Base-by-base conservation (phyloP, 2,797 vertebrate genomes). In the Acipenser ruthenus region DNA sequence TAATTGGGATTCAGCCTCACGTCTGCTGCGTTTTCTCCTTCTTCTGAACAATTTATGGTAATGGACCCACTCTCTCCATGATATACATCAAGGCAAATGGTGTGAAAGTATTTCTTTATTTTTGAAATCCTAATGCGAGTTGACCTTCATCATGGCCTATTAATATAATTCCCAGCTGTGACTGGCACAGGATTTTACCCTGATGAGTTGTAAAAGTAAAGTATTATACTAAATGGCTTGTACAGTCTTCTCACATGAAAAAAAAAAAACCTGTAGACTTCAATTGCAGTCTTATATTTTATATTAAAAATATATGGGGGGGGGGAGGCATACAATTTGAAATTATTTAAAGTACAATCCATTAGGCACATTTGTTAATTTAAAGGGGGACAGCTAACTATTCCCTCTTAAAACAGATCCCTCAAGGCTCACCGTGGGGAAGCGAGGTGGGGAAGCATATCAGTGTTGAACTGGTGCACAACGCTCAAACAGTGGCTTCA, bases 1-100 rank as follows among this genome's bases (percentile, higher is more conserved):
- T 81, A 75, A 79, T 77, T 75, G 74, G 78, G 80, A 82, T 83
- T 78, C 75, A 76, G n/a, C 63, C 53, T 74, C 75, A 76, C 65
- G 64, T 4, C 55, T 58, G 12, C 55, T n/a, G 55, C 1, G 15
- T 58, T 58, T 13, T 58, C 11, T 58, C 12, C 10, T 58, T 58
- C 55, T n/a, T 58, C 15, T 58, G 55, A 58, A 13, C 15, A 58
- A 13, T 58, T 58, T 58, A 58, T n/a, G 55, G 12, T 58, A 58
- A 58, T 58, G 55, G 55, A 7, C 12, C 15, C 15, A 58, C 55
- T 11, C 55, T 11, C 55, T 58, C 10, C 55, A 58, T 58, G 2
- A n/a, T n/a, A 58, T 58, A 58, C 2, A 58, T 58, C 55, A 58
- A 58, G 12, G 12, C 10, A 58, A 58, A 58, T 58, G 55, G 10